Base-by-base conservation (phyloP, 2,113 vertebrate species). In the Myotis davidii region DNA sequence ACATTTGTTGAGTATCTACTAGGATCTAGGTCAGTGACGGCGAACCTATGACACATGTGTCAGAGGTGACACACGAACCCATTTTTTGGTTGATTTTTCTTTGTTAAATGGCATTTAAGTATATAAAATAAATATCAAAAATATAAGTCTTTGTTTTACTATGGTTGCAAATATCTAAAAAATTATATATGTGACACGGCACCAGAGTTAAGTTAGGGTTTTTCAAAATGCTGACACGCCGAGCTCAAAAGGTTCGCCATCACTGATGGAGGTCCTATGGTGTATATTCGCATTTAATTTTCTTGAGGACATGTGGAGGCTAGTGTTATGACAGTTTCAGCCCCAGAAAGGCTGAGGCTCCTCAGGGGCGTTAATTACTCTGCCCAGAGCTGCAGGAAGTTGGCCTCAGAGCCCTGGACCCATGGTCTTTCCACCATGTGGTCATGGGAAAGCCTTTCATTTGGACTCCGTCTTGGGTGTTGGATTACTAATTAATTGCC, bases 401-500 rank as follows among this genome's bases (percentile, higher is more conserved):
- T 89, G 78, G 79, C 45, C 1, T 72, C 69, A 79, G 78, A 92
- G 42, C 48, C 42, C 29, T 13, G 84, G 56, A 70, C 50, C 78
- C 45, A 6, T 2, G 18, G 42, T 78, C n/a, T 74, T 91, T 92
- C 45, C 69, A 64, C 50, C 73, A 25, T 8, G 61, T 77, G 92
- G 54, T 85, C 67, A 13, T 23, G 70, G 74, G 56, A n/a, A 20
- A 73, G 65, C 42, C 74, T 92, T 91, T 86, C 52, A 54, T 88
- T 50, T 50, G 14, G 78, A 45, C 42, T 72, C 72, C 5, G 2
- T 76, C 85, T 96, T 82, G 70, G 85, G 69, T 74, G 69, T 69
- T 69, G 64, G 85, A 78, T 95, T 92, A 90, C 92, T 97, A 92
- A 96, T 95, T 94, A 97, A 92, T 88, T 94, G 88, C 78, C 90